Base-by-base conservation (phyloP, 2,797 vertebrate genomes). In the Poeciliopsis paucimaculata region DNA sequence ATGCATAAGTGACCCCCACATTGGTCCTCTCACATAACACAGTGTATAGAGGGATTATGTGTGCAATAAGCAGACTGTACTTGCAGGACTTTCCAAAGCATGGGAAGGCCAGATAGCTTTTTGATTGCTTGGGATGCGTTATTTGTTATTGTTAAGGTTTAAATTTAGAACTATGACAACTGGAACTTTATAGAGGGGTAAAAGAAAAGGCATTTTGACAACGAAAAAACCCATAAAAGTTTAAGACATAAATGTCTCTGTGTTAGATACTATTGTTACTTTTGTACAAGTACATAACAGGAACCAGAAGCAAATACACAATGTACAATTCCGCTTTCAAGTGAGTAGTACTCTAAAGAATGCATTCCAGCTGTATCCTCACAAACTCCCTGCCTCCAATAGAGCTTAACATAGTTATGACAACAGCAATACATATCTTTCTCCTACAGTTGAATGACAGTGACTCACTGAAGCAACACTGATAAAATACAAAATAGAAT, bases 311-410 rank as follows among this genome's bases (percentile, higher is more conserved):
- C 43, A 77, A 55, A 53, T 26, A 70, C 11, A 66, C 28, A 12
- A 70, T 81, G 80, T 92, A 79, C 87, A 89, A 90, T 87, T 31
- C 31, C 8, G 8, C 18, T 31, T 73, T 93, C 93, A 92, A 90
- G 87, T 93, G 92, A 89, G 86, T 73, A 86, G 85, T 84, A 88
- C 85, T 90, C 80, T 78, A 36, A 84, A 82, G 83, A 49, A 80
- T 8, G 26, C 72, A 76, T 83, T 82, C 72, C 82, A 26, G 26
- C 28, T 82, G 43, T 31, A 70, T 74, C 71, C 46, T 31, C 46
- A 81, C 36, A 16, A 73, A 76, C 39, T 64, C 49, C 62, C n/a
- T 36, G 15, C 39, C 43, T 72, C n/a, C 49, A 36, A 9, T 51
- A 57, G 41, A 31, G 45, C 26, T 76, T 34, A 18, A 72, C 28